Evolutionary conservation across 2,888 invertebrate species (phyloP).

Genomic region (Teleiodes luculella): DNA sequence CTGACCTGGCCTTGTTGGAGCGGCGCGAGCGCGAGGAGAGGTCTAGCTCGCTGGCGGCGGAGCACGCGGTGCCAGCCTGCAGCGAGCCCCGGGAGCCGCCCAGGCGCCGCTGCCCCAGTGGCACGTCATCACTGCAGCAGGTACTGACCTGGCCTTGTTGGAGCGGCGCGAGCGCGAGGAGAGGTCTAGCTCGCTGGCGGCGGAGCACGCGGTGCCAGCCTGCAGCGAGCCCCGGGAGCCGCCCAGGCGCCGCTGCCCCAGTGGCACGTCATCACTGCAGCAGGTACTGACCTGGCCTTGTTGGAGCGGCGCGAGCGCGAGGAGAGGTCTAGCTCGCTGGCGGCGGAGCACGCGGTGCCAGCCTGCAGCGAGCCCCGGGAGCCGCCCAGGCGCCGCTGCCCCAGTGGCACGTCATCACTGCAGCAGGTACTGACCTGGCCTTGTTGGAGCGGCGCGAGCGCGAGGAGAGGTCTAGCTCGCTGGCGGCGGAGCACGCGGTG

Average conservation of each 20-base stretch:
- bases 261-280: no score
- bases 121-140: not conserved
- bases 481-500: constrained; percentile 82
- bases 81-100: not conserved
- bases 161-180: constrained; percentile 81
- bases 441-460: constrained; percentile 83
- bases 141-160: constrained; percentile 66
- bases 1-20: constrained; percentile 74
- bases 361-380: no score
- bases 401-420: no score
- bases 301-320: constrained; percentile 82
- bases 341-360: no score
- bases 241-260: constrained; percentile 79
- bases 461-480: constrained; percentile 88
- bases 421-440: constrained; percentile 59
- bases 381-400: constrained; percentile 69
- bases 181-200: not conserved
- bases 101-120: not conserved
- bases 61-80: no score
- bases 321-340: not conserved
- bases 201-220: no score
- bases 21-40: constrained; percentile 78
- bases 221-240: no score
- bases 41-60: not conserved
- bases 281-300: constrained; percentile 63